phyloP scores from a whole-genome alignment of 2,888 invertebrate species.

The Syrista parreyssii region DNA sequence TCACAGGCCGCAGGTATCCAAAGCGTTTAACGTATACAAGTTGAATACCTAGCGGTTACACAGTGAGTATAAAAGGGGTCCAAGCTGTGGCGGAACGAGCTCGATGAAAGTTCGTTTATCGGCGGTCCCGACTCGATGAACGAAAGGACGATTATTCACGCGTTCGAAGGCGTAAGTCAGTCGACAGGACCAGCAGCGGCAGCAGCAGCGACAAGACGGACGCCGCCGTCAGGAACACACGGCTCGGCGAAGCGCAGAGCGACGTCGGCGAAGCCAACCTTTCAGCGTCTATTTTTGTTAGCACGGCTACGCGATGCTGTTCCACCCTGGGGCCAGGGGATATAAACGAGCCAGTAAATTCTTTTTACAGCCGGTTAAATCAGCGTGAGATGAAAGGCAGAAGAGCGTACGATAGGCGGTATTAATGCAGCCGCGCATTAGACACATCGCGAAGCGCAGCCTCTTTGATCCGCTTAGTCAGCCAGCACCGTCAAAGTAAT shows the following conservation, averaged over 20 bases:
- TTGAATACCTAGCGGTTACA: not conserved
- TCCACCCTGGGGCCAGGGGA: not conserved
- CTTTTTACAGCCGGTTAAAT: conserved; percentile 58
- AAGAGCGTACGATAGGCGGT: conserved; percentile 37
- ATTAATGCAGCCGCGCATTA: conserved; percentile 46
- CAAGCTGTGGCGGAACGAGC: not conserved
- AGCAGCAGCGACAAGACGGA: not conserved
- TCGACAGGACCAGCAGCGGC: not conserved
- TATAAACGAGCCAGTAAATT: conserved; percentile 50
- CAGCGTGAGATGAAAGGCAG: conserved; percentile 56
- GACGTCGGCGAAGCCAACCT: conserved; percentile 33
- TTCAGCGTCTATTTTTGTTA: conserved; percentile 51
- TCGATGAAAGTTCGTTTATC: conserved; percentile 11
- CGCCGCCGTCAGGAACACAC: conserved; percentile 1
- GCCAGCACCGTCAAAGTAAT: conserved; percentile 50
- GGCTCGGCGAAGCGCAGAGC: conserved; percentile 1
- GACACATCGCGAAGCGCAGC: conserved; percentile 31
- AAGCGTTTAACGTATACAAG: not conserved
- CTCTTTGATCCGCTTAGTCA: conserved; percentile 54
- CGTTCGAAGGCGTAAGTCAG: not conserved
- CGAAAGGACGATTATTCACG: conserved; percentile 3
- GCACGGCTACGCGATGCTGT: conserved; percentile 20
- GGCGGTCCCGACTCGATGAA: conserved; percentile 15
- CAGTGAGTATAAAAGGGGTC: not conserved
- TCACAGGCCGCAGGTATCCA: not conserved